A percentile compares a stretch with the other conserved stretches of the same genome.
phyloP scores from a whole-genome alignment of 1,140 invertebrate genomes.

The Leptinotarsa undecemlineata region DNA sequence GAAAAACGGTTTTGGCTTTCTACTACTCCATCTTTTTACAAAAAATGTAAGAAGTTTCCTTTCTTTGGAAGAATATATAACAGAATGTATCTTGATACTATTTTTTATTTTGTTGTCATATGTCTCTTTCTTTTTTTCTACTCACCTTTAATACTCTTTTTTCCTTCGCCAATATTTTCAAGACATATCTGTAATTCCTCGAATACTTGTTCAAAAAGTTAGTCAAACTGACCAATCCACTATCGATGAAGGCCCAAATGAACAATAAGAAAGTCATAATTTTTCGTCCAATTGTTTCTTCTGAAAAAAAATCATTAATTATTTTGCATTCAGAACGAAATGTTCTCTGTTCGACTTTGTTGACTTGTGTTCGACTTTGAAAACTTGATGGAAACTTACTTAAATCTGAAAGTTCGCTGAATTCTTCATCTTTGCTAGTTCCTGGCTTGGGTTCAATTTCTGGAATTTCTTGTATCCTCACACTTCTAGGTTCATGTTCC shows the following conservation, averaged over 20 bases:
- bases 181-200: conserved; percentile 90
- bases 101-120: too few species aligned
- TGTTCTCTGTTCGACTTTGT: not conserved
- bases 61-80: too few species aligned
- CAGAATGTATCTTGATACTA: too few species aligned
- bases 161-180: conserved; percentile 74
- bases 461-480: conserved; percentile 39
- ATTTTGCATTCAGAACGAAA: not conserved
- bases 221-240: conserved; percentile 86
- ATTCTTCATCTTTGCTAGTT: conserved; percentile 51
- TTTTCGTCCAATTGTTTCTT: conserved; percentile 22
- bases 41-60: too few species aligned
- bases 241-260: conserved; percentile 72
- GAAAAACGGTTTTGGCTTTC: too few species aligned
- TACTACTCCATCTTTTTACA: too few species aligned
- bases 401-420: conserved; percentile 46
- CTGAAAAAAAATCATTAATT: conserved; percentile 29
- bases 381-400: conserved; percentile 33
- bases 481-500: conserved; percentile 32
- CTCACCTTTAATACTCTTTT: conserved; percentile 84
- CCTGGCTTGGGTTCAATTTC: conserved; percentile 45
- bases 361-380: not conserved
- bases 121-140: not conserved
- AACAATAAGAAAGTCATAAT: conserved; percentile 35
- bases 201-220: conserved; percentile 85